Conservation (phyloP, 2,797 vertebrate species). For the Falco biarmicus region DNA sequence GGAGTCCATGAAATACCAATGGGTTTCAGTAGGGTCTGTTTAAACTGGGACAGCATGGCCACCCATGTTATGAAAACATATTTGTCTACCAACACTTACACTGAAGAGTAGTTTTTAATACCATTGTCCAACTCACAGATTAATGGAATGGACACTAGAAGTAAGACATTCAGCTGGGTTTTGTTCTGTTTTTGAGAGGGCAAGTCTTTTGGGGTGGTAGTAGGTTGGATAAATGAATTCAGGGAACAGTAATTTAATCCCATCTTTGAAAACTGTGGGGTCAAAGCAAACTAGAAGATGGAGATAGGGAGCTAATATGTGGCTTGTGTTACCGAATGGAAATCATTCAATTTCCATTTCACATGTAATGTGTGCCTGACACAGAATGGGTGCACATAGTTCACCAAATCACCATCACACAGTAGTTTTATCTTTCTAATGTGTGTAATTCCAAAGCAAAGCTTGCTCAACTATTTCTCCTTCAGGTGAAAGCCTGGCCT, state of each 20-base stretch:
- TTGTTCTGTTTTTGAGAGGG: background rate
- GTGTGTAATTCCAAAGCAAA: background rate
- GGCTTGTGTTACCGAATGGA: background rate
- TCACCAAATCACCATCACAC: background rate
- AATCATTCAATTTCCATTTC: background rate
- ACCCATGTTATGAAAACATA: background rate
- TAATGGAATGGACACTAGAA: background rate
- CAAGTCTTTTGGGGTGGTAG: background rate
- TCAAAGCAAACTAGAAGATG: background rate
- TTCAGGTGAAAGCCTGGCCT: slow-evolving; percentile 20
- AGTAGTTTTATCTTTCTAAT: background rate
- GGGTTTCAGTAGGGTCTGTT: background rate
- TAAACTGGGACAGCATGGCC: background rate
- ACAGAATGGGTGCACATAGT: background rate
- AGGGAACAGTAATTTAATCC: background rate
- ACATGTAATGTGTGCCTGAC: accelerated
- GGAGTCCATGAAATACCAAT: background rate
- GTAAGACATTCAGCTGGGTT: background rate
- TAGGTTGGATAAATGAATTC: background rate
- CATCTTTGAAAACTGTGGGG: background rate
- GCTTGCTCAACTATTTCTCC: background rate
- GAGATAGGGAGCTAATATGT: background rate
- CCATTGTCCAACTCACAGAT: background rate
- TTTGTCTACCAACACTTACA: background rate
- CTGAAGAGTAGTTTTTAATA: background rate